phyloP scores from a whole-genome alignment of 1,140 invertebrate genomes.

The Nasonia giraulti region DNA sequence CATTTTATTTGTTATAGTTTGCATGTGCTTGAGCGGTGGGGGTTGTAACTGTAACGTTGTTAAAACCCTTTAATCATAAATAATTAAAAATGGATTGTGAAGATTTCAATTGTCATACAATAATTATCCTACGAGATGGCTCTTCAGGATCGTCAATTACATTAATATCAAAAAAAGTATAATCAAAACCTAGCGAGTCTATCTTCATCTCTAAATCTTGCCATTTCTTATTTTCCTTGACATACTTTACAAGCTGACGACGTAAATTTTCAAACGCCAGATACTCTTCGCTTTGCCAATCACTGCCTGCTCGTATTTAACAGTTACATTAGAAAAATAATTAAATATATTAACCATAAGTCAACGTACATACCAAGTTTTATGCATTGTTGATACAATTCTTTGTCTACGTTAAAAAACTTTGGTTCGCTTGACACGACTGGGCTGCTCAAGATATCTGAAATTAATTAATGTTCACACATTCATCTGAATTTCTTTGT shows the following conservation, averaged over 20 bases:
- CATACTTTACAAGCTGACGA: background rate
- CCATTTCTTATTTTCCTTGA: conserved; percentile 10
- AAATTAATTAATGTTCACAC: background rate
- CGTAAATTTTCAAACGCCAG: conserved; percentile 13
- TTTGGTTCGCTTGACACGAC: background rate
- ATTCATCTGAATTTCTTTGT: too few relatives aligned
- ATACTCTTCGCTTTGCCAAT: conserved; percentile 9
- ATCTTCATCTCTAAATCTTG: conserved; percentile 21
- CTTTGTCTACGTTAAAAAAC: background rate
- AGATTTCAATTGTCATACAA: background rate
- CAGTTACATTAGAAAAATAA: background rate
- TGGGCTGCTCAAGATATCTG: conserved; percentile 10
- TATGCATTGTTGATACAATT: conserved; percentile 19
- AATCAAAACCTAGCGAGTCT: background rate
- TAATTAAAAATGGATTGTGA: background rate
- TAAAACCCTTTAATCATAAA: background rate
- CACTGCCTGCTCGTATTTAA: background rate
- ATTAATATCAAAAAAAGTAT: conserved; percentile 25
- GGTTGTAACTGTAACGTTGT: conserved; percentile 17
- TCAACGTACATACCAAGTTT: conserved; percentile 10
- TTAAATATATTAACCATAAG: background rate
- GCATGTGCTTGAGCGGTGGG: background rate
- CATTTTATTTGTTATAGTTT: background rate
- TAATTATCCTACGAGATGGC: background rate
- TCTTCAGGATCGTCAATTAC: conserved; percentile 20